Evolutionary conservation across 2,888 invertebrate genomes (phyloP).

Genomic region (Lasioglossum calceatum): DNA sequence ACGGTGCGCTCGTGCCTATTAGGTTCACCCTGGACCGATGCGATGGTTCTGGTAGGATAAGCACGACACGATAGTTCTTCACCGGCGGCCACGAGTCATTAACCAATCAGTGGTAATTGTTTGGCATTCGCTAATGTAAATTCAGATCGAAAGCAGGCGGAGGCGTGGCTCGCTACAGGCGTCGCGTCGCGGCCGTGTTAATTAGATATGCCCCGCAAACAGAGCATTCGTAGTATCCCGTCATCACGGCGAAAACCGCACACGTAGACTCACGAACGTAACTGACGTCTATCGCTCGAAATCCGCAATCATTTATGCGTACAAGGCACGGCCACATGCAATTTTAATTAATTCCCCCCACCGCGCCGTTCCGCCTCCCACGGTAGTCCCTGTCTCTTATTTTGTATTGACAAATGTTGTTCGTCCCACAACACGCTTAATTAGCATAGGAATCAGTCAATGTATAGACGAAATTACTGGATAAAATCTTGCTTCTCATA

Average conservation of each 20-base stretch:
- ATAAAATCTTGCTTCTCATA: neutral
- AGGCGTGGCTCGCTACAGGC: conserved; percentile 31
- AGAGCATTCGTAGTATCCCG: conserved; percentile 12
- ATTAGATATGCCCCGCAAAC: conserved; percentile 55
- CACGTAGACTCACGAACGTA: conserved; percentile 27
- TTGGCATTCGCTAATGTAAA: conserved; percentile 64
- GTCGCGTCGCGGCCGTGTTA: conserved; percentile 42
- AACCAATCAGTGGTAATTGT: conserved; percentile 72
- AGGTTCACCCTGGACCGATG: neutral
- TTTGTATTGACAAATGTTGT: neutral
- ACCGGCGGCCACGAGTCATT: conserved; percentile 64
- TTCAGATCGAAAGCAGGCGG: conserved; percentile 50
- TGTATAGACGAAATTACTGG: neutral
- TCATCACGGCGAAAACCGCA: conserved; percentile 29
- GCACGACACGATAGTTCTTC: conserved; percentile 39
- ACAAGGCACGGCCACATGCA: conserved; percentile 47
- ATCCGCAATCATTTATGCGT: conserved; percentile 53
- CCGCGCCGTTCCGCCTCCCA: conserved; percentile 17
- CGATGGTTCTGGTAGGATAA: conserved; percentile 52
- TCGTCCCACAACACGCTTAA: neutral
- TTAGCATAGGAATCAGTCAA: neutral
- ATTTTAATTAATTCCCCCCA: conserved; percentile 64
- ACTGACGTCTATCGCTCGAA: conserved; percentile 45
- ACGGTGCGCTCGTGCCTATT: conserved; percentile 24
- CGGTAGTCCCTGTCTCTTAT: neutral